phyloP scores from a whole-genome alignment of 2,797 vertebrate species.

The Petrocephalus sullivani region DNA sequence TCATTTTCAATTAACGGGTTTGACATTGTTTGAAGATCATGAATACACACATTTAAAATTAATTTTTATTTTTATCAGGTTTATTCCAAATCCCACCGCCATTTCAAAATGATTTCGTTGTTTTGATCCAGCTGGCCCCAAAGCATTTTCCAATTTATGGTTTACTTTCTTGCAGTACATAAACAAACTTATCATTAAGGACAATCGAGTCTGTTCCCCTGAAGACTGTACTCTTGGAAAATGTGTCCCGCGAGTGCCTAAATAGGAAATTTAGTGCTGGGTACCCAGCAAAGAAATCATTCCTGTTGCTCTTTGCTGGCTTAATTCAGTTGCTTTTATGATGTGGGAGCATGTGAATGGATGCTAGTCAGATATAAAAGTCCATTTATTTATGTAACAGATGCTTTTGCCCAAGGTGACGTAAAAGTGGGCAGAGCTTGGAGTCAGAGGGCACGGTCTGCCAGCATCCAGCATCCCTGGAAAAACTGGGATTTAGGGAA shows the following conservation, averaged over 20 bases:
- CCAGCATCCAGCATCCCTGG: background rate
- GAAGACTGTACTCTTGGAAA: background rate
- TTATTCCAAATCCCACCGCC: background rate
- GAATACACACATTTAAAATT: background rate
- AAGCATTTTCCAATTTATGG: background rate
- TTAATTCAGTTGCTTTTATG: background rate
- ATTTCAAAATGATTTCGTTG: background rate
- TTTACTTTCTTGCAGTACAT: background rate
- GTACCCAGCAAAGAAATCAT: background rate
- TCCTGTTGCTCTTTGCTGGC: background rate
- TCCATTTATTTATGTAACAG: background rate
- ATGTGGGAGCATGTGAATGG: background rate
- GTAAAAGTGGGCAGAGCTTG: background rate
- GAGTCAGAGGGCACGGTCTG: background rate
- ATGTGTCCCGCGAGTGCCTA: background rate
- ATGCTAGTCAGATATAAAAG: background rate
- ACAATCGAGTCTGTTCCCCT: background rate
- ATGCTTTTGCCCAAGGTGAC: background rate
- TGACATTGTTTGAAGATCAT: background rate
- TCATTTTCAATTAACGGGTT: too few species aligned
- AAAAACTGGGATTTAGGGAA: background rate
- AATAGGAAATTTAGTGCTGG: background rate
- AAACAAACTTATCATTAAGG: background rate
- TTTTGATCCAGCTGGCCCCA: background rate
- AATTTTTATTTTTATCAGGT: background rate